Evolutionary conservation across 2,888 invertebrate genomes (phyloP).

Genomic region (Eilema caniola): DNA sequence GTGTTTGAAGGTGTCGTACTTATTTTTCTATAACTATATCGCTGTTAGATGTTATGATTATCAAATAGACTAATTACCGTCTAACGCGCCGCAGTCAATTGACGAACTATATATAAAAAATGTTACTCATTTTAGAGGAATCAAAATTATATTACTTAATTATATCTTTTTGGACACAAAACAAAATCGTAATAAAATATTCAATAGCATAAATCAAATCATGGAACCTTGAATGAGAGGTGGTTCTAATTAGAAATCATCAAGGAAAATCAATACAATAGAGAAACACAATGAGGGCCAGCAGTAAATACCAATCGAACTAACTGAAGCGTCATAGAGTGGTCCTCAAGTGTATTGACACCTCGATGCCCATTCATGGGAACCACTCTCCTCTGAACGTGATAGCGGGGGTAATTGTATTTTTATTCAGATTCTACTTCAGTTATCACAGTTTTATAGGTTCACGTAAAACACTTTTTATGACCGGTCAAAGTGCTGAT

Average conservation of each 20-base stretch:
- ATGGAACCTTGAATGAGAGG: not conserved
- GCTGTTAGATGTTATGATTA: not conserved
- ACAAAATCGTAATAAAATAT: not conserved
- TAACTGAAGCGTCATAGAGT: slow-evolving; percentile 54
- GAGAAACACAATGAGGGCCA: slow-evolving; percentile 51
- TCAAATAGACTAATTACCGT: too few relatives aligned
- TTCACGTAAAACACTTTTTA: slow-evolving; percentile 41
- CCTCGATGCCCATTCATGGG: slow-evolving; percentile 56
- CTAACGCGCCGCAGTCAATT: too few relatives aligned
- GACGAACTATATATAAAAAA: not conserved
- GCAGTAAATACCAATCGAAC: slow-evolving; percentile 43
- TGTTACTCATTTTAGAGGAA: not conserved
- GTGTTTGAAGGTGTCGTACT: not conserved
- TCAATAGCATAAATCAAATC: not conserved
- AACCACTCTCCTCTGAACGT: slow-evolving; percentile 55
- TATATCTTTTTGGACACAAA: not conserved
- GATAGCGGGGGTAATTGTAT: slow-evolving; percentile 56
- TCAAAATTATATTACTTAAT: not conserved
- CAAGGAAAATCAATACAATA: slow-evolving; percentile 50
- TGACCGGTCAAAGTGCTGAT: slow-evolving; percentile 16
- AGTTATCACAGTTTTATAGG: slow-evolving; percentile 49
- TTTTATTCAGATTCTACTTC: slow-evolving; percentile 44
- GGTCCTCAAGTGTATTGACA: slow-evolving; percentile 54
- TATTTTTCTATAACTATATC: not conserved
- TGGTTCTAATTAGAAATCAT: slow-evolving; percentile 43